Base-by-base conservation (phyloP, 2,888 invertebrate genomes). In the Ochlodes sylvanus region DNA sequence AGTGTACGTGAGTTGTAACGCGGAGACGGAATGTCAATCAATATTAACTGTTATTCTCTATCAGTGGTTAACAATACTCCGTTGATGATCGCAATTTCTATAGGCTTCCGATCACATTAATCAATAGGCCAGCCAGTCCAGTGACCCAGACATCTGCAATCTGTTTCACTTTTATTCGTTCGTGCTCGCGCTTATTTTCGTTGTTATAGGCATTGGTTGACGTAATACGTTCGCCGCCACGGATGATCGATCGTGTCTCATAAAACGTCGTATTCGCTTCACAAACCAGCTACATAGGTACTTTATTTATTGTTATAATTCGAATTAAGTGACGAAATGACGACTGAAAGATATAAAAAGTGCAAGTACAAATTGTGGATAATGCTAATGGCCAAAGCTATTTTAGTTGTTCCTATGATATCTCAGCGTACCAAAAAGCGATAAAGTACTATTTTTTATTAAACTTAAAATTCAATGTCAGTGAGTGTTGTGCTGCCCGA, bases 121-220 rank as follows among this genome's bases (percentile, higher is more conserved):
- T 52, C 44, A 76, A 78, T 77, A 76, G 76, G 75, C 73, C 76
- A 73, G 77, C 75, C 75, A 82, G 84, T 82, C 77, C 83, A 80
- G 71, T 81, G 81, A 86, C 83, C 86, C 71, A 74, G 72, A 75
- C 83, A 84, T 85, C 80, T 86, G 84, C 79, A 80, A 72, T 50
- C 38, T 64, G 66, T 79, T 78, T 79, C 75, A 76, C 77, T 79
- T 78, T 78, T 77, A 72, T 74, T 72, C 55, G 44, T 32, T 60
- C 64, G 38, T 55, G 68, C 19, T 58, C 66, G 66, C 42, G 32
- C 58, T 67, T 67, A 61, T 55, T 67, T 61, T 67, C 34, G 66
- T 61, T 67, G 60, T 61, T 52, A 60, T 66, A 44, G 60, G 34
- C 65, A 19, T 34, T 19, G 60, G 60, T 42, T 66, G 66, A 66